phyloP scores from a whole-genome alignment of 2,113 vertebrate species.

The Oncorhynchus kisutch region DNA sequence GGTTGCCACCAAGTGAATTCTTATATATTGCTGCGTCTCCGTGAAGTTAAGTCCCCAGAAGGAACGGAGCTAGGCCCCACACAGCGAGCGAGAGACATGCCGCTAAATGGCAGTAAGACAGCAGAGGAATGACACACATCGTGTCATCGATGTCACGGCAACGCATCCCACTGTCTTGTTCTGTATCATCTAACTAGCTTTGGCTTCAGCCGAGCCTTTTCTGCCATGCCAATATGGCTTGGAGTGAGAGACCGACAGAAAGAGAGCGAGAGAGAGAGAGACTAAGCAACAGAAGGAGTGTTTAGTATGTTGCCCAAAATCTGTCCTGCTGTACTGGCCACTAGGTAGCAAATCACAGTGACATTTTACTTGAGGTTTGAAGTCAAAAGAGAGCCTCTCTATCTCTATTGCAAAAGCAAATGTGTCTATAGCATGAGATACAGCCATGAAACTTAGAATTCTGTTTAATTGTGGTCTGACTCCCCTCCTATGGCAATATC shows the following conservation, averaged over 20 bases:
- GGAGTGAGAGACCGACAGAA: slow-evolving; percentile 21
- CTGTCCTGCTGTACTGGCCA: slow-evolving; percentile 10
- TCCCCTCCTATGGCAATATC: too few relatives aligned
- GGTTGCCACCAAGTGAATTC: slow-evolving; percentile 65
- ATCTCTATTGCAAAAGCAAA: slow-evolving; percentile 4
- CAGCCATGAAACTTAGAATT: too few relatives aligned
- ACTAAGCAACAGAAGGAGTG: too few relatives aligned
- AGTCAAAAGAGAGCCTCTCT: not conserved
- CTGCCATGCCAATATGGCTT: slow-evolving; percentile 51
- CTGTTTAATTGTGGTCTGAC: too few relatives aligned
- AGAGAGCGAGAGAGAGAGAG: slow-evolving; percentile 18
- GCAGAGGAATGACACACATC: slow-evolving; percentile 50
- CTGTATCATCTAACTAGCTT: slow-evolving; percentile 55
- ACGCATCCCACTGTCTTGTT: slow-evolving; percentile 54
- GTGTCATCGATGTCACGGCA: slow-evolving; percentile 66
- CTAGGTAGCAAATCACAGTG: slow-evolving; percentile 27
- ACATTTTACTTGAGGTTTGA: slow-evolving; percentile 30
- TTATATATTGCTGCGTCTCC: slow-evolving; percentile 64
- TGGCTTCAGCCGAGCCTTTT: slow-evolving; percentile 48
- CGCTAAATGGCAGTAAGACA: slow-evolving; percentile 50
- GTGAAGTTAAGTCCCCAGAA: slow-evolving; percentile 42
- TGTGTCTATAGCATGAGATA: slow-evolving; percentile 6
- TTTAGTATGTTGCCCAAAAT: slow-evolving; percentile 4
- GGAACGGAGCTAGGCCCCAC: slow-evolving; percentile 24
- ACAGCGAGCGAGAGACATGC: slow-evolving; percentile 20